phyloP scores from a whole-genome alignment of 2,797 vertebrate genomes.

The Petrocephalus sullivani region DNA sequence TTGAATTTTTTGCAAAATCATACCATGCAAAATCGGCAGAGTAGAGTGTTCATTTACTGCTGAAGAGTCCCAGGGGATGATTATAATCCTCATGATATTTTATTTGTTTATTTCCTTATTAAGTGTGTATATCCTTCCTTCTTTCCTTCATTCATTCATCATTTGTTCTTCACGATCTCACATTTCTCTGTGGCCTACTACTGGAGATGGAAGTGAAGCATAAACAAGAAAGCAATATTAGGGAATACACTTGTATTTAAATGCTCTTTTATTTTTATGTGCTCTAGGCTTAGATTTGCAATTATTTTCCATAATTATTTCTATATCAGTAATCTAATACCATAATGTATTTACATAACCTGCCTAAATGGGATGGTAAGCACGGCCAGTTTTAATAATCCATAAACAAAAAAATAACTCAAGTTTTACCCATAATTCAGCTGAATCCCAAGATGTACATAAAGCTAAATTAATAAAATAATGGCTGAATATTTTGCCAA shows the following conservation, averaged over 20 bases:
- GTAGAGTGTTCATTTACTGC: neutral
- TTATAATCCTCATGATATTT: neutral
- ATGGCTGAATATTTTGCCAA: neutral
- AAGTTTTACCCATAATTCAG: neutral
- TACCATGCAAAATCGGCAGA: neutral
- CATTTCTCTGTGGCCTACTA: neutral
- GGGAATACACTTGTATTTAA: neutral
- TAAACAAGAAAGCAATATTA: neutral
- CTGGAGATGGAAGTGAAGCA: neutral
- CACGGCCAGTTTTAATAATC: neutral
- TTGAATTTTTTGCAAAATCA: neutral
- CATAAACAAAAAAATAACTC: neutral
- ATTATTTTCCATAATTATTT: neutral
- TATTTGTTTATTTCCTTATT: slow-evolving; percentile 35
- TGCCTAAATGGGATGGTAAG: neutral
- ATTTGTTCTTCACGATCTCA: neutral
- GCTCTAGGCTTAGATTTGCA: neutral
- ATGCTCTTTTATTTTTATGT: neutral
- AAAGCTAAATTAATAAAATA: neutral
- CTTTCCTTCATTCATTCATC: slow-evolving; percentile 24
- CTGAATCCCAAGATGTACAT: neutral
- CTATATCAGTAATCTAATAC: neutral
- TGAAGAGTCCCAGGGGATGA: neutral
- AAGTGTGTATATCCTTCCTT: slow-evolving; percentile 31
- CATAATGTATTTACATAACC: neutral